A percentile compares a stretch with the other conserved stretches of the same genome.
These are phyloP conservation scores for Odocoileus hemionus DNA, from an alignment of 2,113 vertebrate species.

Conservation along the genomic window DNA sequence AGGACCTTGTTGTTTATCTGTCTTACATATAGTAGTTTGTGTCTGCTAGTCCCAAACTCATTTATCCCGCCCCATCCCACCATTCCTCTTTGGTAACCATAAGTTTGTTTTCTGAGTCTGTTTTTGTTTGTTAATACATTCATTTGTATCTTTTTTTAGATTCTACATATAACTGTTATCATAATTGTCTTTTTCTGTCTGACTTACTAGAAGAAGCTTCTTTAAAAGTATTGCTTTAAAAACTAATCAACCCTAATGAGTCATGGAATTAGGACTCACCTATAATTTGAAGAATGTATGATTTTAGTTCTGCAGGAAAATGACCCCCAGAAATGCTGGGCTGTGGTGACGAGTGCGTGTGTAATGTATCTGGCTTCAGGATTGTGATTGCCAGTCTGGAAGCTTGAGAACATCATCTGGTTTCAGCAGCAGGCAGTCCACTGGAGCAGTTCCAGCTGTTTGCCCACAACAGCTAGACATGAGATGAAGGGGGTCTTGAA, in stretches of 20 bases:
- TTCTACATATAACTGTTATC: background rate
- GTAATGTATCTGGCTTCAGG: background rate
- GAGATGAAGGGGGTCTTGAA: background rate
- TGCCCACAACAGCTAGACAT: background rate
- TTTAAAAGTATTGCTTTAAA: slow-evolving; percentile 15
- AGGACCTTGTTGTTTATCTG: background rate
- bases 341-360: background rate
- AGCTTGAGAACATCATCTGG: background rate
- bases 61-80: background rate
- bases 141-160: background rate
- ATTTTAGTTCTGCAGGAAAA: background rate
- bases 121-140: background rate
- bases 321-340: background rate
- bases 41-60: background rate
- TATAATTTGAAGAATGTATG: background rate
- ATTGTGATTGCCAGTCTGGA: background rate
- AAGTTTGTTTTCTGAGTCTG: background rate
- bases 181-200: background rate
- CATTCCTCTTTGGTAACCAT: background rate
- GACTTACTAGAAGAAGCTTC: background rate
- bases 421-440: background rate
- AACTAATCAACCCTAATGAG: background rate
- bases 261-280: background rate
- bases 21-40: background rate
- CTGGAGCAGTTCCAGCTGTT: background rate